Base-by-base conservation (phyloP, 2,888 invertebrate genomes). In the Agonopterix heracliana region DNA sequence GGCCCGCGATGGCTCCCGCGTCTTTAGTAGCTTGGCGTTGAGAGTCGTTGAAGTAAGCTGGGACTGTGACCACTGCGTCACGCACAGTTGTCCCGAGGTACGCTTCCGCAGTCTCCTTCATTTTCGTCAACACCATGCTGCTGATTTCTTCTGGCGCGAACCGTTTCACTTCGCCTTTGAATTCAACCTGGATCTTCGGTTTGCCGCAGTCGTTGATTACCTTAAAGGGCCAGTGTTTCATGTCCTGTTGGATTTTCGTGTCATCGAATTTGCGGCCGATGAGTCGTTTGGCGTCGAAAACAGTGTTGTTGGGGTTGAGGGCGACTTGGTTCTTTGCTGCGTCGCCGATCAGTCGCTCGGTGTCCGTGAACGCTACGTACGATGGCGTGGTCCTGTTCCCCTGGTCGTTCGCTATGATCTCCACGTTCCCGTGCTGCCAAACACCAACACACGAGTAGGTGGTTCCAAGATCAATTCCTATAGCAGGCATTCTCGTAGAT, bases 181-280 rank as follows among this genome's bases (percentile, higher is more conserved):
- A 90, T 60, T 91, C 90, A 1, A 91, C 90, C 66, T 89, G 83
- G 47, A 92, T 90, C 66, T 91, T 91, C 1, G 92, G 92, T 59
- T 91, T 92, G 9, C 90, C 87, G 17, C 74, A 72, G 34, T 91
- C 91, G 57, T 75, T 90, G 41, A 91, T 66, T 0, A 93, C 92
- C 55, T 88, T 89, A 76, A 95, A 95, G 1, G 95, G 94, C 94
- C 94, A 95, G 55, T 92, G 92, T 63, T 93, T 93, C 84, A 93
- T 91, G 69, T 95, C 94, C 17, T 89, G 85, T 65, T 93, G 93
- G 11, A 94, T 93, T 56, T 92, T 90, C 0, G 85, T 64, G 61
- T 94, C 93, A 51, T 91, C 90, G 72, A 86, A 92, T 51, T 86
- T 88, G 46, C 93, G 84, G 87, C 95, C 95, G 65, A 95, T 94